These are phyloP conservation scores for Oligia latruncula DNA, from an alignment of 2,888 invertebrate species.

Conservation along the genomic window DNA sequence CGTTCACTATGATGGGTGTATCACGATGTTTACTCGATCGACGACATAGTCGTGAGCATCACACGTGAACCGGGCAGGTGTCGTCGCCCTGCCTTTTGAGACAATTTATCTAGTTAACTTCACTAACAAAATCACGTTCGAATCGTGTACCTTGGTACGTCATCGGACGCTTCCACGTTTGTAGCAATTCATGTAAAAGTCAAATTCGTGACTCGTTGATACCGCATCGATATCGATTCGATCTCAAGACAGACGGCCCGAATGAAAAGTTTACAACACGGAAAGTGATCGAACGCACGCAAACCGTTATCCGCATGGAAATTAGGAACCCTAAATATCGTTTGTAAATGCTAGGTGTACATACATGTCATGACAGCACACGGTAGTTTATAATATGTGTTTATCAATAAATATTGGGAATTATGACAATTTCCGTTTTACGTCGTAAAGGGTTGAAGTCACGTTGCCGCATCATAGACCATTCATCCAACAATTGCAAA, in stretches of 20 bases:
- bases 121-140: conserved; percentile 71
- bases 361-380: conserved; percentile 67
- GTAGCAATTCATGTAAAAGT: conserved; percentile 71
- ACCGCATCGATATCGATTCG: conserved; percentile 83
- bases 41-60: conserved; percentile 68
- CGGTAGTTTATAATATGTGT: conserved; percentile 64
- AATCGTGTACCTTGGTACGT: conserved; percentile 65
- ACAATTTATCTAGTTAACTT: conserved; percentile 69
- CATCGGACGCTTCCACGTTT: conserved; percentile 67
- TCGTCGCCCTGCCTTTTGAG: conserved; percentile 65
- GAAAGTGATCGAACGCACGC: conserved; percentile 84
- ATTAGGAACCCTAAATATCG: conserved; percentile 76
- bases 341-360: conserved; percentile 70
- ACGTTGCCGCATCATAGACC: conserved; percentile 65
- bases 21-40: conserved; percentile 67
- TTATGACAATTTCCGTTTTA: conserved; percentile 64
- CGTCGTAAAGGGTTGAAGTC: conserved; percentile 62
- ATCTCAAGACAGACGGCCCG: conserved; percentile 83
- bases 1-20: conserved; percentile 41
- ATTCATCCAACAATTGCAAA: conserved; percentile 67
- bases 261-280: conserved; percentile 86
- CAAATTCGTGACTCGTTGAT: conserved; percentile 84
- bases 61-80: conserved; percentile 63
- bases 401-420: conserved; percentile 66
- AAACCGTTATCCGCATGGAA: conserved; percentile 81